Percentiles rank a stretch among this genome's conserved stretches.
phyloP scores from a whole-genome alignment of 2,888 invertebrate genomes.

The Piscicola geometra region DNA sequence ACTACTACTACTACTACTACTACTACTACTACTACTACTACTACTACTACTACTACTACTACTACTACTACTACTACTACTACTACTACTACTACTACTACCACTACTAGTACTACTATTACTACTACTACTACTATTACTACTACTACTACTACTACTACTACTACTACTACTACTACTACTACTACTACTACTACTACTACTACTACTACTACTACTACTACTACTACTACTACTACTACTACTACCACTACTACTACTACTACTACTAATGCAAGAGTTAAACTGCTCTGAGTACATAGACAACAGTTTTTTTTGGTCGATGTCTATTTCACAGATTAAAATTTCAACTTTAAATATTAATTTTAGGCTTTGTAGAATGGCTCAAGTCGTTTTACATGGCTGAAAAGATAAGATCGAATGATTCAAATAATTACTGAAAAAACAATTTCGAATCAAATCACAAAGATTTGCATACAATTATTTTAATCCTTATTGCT shows the following conservation, averaged over 20 bases:
- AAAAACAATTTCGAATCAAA: too few relatives aligned
- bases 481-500: too few relatives aligned
- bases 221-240: neutral
- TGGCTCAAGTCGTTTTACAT: too few relatives aligned
- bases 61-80: neutral
- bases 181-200: neutral
- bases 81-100: neutral
- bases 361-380: too few relatives aligned
- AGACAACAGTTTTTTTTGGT: too few relatives aligned
- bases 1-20: neutral
- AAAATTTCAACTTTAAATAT: too few relatives aligned
- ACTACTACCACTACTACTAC: constrained; percentile 1
- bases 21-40: neutral
- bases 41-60: neutral
- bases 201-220: neutral
- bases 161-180: neutral
- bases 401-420: too few relatives aligned
- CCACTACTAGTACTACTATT: neutral
- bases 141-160: neutral
- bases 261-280: constrained; percentile 7
- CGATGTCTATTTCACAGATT: too few relatives aligned
- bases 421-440: too few relatives aligned
- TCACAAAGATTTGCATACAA: too few relatives aligned
- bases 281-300: too few relatives aligned
- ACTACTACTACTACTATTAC: neutral